Base-by-base conservation (phyloP, 2,888 invertebrate species). In the Metacarcinus magister region DNA sequence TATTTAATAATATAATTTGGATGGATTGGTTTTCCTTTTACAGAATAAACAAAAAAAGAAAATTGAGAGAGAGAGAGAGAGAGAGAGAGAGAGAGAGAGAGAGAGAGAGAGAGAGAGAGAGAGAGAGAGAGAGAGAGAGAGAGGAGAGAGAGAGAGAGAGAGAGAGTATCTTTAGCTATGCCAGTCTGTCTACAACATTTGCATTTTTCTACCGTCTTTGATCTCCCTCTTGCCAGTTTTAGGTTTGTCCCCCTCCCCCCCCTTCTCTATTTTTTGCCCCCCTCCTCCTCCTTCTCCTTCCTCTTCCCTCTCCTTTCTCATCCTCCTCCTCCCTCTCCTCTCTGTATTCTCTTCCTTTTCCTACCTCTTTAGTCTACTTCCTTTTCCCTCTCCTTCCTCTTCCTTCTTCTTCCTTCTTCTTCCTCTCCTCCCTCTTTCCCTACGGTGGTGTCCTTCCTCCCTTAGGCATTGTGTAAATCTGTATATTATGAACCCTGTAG, bases 121-220 rank as follows among this genome's bases (percentile, higher is more conserved):
- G 67, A 8, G 60, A 60, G 60, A 60, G 60, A 60, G 60, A 60
- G 75, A 75, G 75, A 75, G 75, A 75, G 75, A 75, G 28, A 10
- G 75, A 28, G 60, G 60, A 16, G 67, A 67, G 23, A 1, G 23
- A 10, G 23, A 67, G 16, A 32, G 82, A n/a, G n/a, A n/a, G n/a
- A n/a, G n/a, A n/a, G n/a, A n/a, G n/a, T 82, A 82, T 82, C 82
- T 82, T 82, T 82, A 82, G 82, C 82, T 32, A 32, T 82, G 82
- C 82, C 82, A 82, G 82, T 32, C 82, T 82, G 82, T 82, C 82
- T 82, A 82, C 91, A 44, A 46, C 91, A 28, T 91, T 91, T 91
- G 46, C 91, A 91, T 91, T 48, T 28, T 48, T 48, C 91, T n/a
- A 8, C 46, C 48, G 44, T 46, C 91, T 48, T 48, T 91, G 44